phyloP scores from a whole-genome alignment of 2,797 vertebrate genomes.

The Euphonia xanthogaster region DNA sequence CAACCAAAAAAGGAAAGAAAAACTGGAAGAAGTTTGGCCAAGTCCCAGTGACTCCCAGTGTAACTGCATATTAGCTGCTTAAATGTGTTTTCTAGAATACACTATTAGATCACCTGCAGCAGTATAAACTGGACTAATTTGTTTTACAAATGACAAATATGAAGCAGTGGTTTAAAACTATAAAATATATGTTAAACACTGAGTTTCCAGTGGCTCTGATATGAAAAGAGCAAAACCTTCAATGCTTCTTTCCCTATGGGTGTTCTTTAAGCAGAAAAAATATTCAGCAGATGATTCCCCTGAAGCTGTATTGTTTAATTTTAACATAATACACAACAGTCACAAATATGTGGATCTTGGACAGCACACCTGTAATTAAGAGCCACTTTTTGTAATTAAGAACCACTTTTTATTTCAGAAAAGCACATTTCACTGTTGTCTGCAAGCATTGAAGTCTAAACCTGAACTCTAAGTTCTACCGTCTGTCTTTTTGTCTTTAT shows the following conservation, averaged over 20 bases:
- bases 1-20: rapidly evolving
- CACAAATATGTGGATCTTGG: background rate
- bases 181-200: background rate
- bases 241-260: background rate
- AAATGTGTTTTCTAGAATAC: background rate
- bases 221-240: background rate
- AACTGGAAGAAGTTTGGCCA: background rate
- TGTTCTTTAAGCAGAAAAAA: background rate
- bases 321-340: background rate
- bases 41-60: rapidly evolving
- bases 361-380: background rate
- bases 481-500: background rate
- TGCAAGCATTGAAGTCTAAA: background rate
- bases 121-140: background rate
- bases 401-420: background rate
- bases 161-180: background rate
- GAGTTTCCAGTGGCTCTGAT: background rate
- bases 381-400: background rate
- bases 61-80: background rate
- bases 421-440: background rate
- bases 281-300: background rate
- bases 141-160: background rate
- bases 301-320: background rate
- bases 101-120: background rate
- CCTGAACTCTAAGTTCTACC: background rate